phyloP scores from a whole-genome alignment of 2,797 vertebrate species.

The Agapornis canus region DNA sequence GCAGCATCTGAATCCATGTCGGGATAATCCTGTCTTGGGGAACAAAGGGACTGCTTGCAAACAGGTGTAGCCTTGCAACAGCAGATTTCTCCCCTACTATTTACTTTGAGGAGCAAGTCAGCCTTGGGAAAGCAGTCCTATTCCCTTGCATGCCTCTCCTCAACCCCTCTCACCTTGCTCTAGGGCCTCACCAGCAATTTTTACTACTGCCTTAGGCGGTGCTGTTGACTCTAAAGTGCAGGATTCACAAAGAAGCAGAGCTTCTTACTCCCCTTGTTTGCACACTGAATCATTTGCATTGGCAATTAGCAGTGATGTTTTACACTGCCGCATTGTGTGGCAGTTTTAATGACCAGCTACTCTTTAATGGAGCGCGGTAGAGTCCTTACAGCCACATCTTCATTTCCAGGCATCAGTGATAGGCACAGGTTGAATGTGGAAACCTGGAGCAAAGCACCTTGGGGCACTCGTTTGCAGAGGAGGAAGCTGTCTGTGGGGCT shows the following conservation, averaged over 20 bases:
- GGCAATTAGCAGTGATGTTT: neutral
- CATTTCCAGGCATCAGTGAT: neutral
- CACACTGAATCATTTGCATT: neutral
- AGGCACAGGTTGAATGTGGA: fast-evolving
- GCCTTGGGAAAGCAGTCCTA: constrained; percentile 15
- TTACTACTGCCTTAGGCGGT: neutral
- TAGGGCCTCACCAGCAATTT: constrained; percentile 26
- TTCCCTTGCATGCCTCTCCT: neutral
- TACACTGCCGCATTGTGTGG: neutral
- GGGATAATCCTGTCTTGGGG: neutral
- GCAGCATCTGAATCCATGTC: neutral
- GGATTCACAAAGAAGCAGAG: neutral
- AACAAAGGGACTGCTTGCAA: constrained; percentile 39
- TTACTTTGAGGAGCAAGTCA: constrained; percentile 1
- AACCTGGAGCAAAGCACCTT: neutral
- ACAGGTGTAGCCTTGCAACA: constrained; percentile 35
- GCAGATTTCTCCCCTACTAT: neutral
- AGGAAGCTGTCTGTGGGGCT: neutral
- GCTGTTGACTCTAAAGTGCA: neutral
- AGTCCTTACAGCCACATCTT: neutral
- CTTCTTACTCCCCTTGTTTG: neutral
- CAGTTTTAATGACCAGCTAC: neutral
- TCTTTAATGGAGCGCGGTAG: fast-evolving
- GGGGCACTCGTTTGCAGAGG: fast-evolving
- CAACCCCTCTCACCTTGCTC: neutral